These are phyloP conservation scores for Linnaemya vulpina DNA, from an alignment of 2,888 invertebrate genomes.

Conservation along the genomic window DNA sequence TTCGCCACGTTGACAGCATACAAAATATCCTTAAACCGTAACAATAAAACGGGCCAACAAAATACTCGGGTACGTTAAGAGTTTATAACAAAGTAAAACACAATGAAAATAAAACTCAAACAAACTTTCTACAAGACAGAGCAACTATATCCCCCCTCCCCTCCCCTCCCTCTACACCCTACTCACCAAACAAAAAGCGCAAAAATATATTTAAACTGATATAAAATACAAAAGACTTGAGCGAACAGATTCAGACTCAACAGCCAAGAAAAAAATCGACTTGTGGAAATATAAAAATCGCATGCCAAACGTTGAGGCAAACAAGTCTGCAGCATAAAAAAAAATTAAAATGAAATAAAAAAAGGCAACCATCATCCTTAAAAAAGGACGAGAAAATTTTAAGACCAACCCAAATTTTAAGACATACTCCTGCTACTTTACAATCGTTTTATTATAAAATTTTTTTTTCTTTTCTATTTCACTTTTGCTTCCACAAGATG, in stretches of 20 bases:
- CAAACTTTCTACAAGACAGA: slow-evolving; percentile 34
- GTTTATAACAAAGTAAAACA: slow-evolving; percentile 34
- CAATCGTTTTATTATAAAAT: neutral
- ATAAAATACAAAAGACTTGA: slow-evolving; percentile 71
- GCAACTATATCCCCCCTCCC: neutral
- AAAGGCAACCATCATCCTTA: slow-evolving; percentile 4
- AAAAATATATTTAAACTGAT: slow-evolving; percentile 61
- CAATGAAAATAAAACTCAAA: slow-evolving; percentile 54
- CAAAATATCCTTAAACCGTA: slow-evolving; percentile 82
- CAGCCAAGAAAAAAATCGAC: slow-evolving; percentile 51
- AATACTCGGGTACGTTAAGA: slow-evolving; percentile 59
- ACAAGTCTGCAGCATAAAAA: slow-evolving; percentile 1
- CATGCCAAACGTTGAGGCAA: slow-evolving; percentile 58
- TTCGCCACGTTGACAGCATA: slow-evolving; percentile 81
- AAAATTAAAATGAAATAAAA: too few species aligned
- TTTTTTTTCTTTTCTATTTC: slow-evolving; percentile 20
- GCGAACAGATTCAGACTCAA: slow-evolving; percentile 34
- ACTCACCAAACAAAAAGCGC: slow-evolving; percentile 51
- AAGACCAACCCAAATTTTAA: slow-evolving; percentile 50
- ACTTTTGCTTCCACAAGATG: slow-evolving; percentile 50
- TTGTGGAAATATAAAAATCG: slow-evolving; percentile 66
- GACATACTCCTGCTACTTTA: neutral
- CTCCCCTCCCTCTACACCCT: neutral
- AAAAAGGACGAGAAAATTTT: slow-evolving; percentile 27
- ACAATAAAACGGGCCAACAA: slow-evolving; percentile 78